Conservation (phyloP, 2,888 invertebrate species). For the Apomyelois bistriatella region DNA sequence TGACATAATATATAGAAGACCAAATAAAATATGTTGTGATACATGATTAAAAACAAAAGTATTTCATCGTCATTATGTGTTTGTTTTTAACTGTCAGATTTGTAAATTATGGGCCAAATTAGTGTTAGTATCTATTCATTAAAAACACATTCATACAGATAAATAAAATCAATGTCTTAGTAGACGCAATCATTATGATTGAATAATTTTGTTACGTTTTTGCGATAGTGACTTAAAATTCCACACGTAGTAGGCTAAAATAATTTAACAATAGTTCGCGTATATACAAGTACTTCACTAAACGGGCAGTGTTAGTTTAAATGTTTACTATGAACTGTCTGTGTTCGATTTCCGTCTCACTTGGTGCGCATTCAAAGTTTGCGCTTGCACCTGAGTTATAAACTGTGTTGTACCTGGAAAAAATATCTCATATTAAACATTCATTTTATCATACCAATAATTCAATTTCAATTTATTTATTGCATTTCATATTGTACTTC, state of each 20-base stretch:
- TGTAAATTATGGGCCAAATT: slow-evolving; percentile 10
- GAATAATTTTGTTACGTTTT: background rate
- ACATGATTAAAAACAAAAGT: slow-evolving; percentile 22
- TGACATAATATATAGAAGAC: slow-evolving; percentile 35
- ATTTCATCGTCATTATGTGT: slow-evolving; percentile 18
- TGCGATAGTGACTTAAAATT: background rate
- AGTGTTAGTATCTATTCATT: background rate
- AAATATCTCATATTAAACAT: background rate
- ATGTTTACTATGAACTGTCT: slow-evolving; percentile 68
- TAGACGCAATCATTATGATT: background rate
- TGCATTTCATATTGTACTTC: too few species aligned
- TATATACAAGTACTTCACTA: slow-evolving; percentile 53
- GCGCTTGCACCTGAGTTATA: slow-evolving; percentile 66
- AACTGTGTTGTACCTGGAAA: slow-evolving; percentile 64
- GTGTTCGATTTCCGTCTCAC: slow-evolving; percentile 75
- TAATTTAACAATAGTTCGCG: slow-evolving; percentile 44
- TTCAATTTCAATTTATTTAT: too few species aligned
- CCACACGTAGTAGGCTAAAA: slow-evolving; percentile 14
- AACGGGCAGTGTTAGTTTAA: slow-evolving; percentile 39
- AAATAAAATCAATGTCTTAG: background rate
- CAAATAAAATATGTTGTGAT: slow-evolving; percentile 33
- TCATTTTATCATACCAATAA: background rate
- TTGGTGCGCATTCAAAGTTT: slow-evolving; percentile 63
- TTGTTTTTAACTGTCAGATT: slow-evolving; percentile 10
- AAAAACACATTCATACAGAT: slow-evolving; percentile 2